These are phyloP conservation scores for Acropora tenuis DNA, from an alignment of 64 coral and sea anemone species.

Conservation along the genomic window DNA sequence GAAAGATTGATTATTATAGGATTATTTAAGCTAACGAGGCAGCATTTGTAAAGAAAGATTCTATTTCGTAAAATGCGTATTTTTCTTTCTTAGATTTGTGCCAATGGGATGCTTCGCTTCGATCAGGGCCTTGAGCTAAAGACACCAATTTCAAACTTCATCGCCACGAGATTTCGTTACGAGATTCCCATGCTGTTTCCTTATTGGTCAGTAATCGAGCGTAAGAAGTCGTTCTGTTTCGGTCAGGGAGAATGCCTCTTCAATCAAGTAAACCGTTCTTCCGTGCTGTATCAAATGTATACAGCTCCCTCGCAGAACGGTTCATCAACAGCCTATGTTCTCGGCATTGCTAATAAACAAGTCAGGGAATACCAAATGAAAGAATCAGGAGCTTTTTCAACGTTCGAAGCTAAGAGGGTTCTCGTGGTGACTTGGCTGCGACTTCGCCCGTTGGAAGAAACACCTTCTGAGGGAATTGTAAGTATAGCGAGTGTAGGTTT, in stretches of 20 bases:
- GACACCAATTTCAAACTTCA: not conserved
- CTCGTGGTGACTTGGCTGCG: slow-evolving; percentile 52
- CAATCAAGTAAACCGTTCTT: slow-evolving; percentile 22
- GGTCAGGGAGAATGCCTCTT: not conserved
- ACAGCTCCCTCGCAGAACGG: not conserved
- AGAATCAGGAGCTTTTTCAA: not conserved
- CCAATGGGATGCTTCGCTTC: slow-evolving; percentile 30
- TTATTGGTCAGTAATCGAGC: slow-evolving; percentile 15
- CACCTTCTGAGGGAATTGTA: not conserved
- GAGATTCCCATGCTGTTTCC: slow-evolving; percentile 1
- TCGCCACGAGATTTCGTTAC: not conserved
- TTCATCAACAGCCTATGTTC: not conserved
- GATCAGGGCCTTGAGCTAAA: not conserved
- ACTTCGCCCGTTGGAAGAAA: not conserved
- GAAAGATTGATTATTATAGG: too few species aligned
- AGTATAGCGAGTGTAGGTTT: not conserved
- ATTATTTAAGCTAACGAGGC: too few species aligned
- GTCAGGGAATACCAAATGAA: slow-evolving; percentile 3
- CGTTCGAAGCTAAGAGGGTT: slow-evolving; percentile 36
- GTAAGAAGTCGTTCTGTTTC: not conserved
- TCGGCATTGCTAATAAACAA: slow-evolving; percentile 16
- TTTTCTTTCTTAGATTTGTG: slow-evolving; percentile 17
- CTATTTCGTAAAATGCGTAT: not conserved
- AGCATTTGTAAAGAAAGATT: not conserved
- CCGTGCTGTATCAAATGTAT: slow-evolving; percentile 36